Conservation (phyloP, 1,140 invertebrate species). For the Neodiprion pinetum region DNA sequence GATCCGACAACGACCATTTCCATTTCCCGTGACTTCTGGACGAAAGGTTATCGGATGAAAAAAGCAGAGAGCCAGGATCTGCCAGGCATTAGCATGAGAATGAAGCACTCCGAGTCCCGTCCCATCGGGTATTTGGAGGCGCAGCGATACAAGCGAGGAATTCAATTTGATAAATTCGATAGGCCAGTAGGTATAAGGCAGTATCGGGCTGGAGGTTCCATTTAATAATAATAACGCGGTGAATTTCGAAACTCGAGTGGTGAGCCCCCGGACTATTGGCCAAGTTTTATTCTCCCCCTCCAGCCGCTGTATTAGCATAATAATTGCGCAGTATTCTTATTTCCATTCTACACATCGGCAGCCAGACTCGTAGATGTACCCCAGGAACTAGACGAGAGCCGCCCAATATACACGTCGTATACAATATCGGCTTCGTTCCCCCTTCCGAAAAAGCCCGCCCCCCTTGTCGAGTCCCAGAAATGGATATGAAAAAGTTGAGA, state of each 20-base stretch:
- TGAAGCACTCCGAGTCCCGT: slow-evolving; percentile 22
- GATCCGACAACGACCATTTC: too few species aligned
- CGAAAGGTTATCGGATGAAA: too few species aligned
- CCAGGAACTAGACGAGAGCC: too few species aligned
- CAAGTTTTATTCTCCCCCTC: not conserved
- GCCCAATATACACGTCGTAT: not conserved
- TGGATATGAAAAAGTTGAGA: slow-evolving; percentile 21
- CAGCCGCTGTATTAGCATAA: slow-evolving; percentile 50
- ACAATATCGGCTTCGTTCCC: not conserved
- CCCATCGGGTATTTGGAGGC: not conserved
- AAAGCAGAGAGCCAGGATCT: not conserved
- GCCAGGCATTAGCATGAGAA: slow-evolving; percentile 41
- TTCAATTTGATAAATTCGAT: slow-evolving; percentile 59
- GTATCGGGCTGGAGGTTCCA: slow-evolving; percentile 51
- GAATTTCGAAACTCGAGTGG: not conserved
- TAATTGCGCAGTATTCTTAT: slow-evolving; percentile 41
- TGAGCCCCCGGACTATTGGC: not conserved
- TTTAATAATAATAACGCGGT: slow-evolving; percentile 51
- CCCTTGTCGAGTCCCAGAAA: slow-evolving; percentile 20
- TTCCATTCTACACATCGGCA: not conserved
- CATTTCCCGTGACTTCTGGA: not conserved
- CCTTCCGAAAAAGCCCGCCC: not conserved
- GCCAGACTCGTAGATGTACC: not conserved
- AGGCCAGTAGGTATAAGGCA: slow-evolving; percentile 18
- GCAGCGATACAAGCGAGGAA: slow-evolving; percentile 22